Base-by-base conservation (phyloP, 2,113 vertebrate genomes). In the Coryphaenoides rupestris region DNA sequence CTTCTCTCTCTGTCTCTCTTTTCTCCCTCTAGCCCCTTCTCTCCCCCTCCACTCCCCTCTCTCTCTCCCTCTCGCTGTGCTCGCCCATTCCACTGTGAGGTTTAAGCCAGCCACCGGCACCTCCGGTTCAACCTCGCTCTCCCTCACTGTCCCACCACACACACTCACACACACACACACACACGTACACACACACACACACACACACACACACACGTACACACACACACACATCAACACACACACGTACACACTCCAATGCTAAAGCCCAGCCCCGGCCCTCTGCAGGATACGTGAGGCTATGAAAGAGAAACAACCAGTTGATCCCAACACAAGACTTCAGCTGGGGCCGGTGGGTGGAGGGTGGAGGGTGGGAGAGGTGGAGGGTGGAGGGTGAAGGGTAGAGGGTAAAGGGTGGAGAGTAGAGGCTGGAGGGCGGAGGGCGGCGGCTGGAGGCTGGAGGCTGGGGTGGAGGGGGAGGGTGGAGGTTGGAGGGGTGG, bases 31-130 rank as follows among this genome's bases (percentile, higher is more conserved):
- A 28, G 56, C 23, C 55, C 54, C 21, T 21, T 56, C 54, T 7
- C 12, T 59, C 58, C 19, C 16, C 16, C 60, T 58, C 2, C 50
- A 40, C 22, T 68, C 49, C 19, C 66, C 59, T 80, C 60, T 50
- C 47, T 77, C 58, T n/a, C 14, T 49, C 56, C 10, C 70, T 65
- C 75, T 64, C 21, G 62, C 78, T 73, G 68, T 58, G 14, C 33
- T 14, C 1, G 21, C n/a, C 46, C 50, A 17, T 74, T 47, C 65
- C 68, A 78, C 67, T 78, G 73, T 77, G 72, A 68, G 67, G 70
- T 75, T 81, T 86, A 85, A 91, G 77, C 68, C 77, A 83, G 69
- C 83, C 84, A 84, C 82, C 69, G 58, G 62, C 73, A 75, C 65
- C 45, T 0, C 9, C 61, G 54, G 47, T 58, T 19, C 53, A 78